Percentiles rank a stretch among this genome's conserved stretches.
Conservation (phyloP, 92 coral and sea anemone species). For the Bergia puertoricense region DNA sequence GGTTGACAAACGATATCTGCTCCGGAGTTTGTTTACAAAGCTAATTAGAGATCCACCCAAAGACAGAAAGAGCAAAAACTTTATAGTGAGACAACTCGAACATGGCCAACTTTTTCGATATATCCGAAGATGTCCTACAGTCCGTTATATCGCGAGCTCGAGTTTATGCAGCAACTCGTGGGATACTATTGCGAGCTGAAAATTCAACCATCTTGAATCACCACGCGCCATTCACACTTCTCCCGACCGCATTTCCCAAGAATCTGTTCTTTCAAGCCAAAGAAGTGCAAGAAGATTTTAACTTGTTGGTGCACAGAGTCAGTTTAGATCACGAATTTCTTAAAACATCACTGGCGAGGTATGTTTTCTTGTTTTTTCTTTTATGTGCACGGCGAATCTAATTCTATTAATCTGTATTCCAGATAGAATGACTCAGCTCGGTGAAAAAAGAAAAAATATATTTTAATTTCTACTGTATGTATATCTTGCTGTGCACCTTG, state of each 20-base stretch:
- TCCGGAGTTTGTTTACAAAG: not conserved
- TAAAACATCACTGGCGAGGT: constrained; percentile 81
- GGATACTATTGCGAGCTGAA: constrained; percentile 47
- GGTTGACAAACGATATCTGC: not conserved
- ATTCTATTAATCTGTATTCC: not conserved
- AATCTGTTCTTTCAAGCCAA: constrained; percentile 67
- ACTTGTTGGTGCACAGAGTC: constrained; percentile 79
- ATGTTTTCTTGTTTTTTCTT: not conserved
- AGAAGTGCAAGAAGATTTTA: constrained; percentile 85
- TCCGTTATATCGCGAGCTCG: constrained; percentile 46
- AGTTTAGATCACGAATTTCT: constrained; percentile 90
- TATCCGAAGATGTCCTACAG: constrained; percentile 30
- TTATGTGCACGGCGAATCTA: not conserved
- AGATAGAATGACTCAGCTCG: no score
- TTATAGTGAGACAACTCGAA: not conserved
- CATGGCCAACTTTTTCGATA: not conserved
- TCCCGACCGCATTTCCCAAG: constrained; percentile 80
- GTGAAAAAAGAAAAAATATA: no score
- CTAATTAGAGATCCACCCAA: not conserved
- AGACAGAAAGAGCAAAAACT: not conserved
- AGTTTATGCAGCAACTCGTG: constrained; percentile 54
- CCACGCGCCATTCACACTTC: constrained; percentile 87
- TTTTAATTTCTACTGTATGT: no score
- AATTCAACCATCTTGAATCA: constrained; percentile 43
- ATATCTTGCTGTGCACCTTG: no score